Percentiles rank a stretch among this genome's conserved stretches.
These are phyloP conservation scores for Standfussiana lucernea DNA, from an alignment of 2,888 invertebrate species.

Conservation along the genomic window DNA sequence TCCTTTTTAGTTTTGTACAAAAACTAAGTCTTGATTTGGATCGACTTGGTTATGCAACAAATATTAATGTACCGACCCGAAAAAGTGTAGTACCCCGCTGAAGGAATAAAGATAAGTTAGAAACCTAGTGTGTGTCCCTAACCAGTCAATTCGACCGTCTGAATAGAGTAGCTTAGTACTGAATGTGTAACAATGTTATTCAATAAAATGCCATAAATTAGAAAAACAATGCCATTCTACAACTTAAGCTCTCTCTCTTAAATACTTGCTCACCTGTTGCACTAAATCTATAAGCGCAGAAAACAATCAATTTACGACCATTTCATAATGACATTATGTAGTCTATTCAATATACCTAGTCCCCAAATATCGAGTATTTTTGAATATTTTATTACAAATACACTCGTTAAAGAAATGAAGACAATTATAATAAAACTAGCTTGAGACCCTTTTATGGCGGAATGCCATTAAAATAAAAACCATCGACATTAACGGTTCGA, in stretches of 20 bases:
- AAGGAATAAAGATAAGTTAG: background rate
- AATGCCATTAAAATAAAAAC: slow-evolving; percentile 44
- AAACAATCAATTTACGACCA: slow-evolving; percentile 12
- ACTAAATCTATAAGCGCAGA: slow-evolving; percentile 8
- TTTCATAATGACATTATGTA: background rate
- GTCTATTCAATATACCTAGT: background rate
- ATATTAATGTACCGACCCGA: background rate
- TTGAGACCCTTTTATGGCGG: slow-evolving; percentile 42
- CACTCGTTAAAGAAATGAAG: slow-evolving; percentile 37
- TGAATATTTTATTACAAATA: slow-evolving; percentile 37
- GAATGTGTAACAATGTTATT: background rate
- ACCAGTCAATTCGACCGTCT: background rate
- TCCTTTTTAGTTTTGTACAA: background rate
- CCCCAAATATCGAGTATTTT: slow-evolving; percentile 13
- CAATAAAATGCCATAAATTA: background rate
- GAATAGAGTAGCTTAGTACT: background rate
- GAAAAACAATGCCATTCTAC: background rate
- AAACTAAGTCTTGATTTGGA: background rate
- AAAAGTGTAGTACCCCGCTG: too few relatives aligned
- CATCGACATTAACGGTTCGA: slow-evolving; percentile 12
- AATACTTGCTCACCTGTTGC: slow-evolving; percentile 45
- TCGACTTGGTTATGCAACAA: background rate
- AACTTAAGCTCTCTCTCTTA: background rate
- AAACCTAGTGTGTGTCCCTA: background rate
- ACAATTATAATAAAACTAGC: slow-evolving; percentile 59